These are phyloP conservation scores for Hydrozoanthus tunicans DNA, from an alignment of 64 coral and sea anemone genomes.

Conservation along the genomic window DNA sequence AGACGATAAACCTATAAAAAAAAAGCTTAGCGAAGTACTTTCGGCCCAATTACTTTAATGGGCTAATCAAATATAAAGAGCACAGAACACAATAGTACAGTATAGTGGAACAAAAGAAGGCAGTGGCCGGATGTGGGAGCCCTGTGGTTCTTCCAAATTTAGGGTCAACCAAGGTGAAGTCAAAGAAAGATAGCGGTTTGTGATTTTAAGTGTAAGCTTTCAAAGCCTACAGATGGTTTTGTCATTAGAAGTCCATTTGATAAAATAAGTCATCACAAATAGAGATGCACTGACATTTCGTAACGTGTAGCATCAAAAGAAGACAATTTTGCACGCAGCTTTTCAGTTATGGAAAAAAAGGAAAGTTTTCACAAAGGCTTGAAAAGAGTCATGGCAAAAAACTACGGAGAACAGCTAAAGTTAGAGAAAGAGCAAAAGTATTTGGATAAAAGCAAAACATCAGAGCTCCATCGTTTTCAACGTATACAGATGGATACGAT, in stretches of 20 bases:
- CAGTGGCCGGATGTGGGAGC: constrained; percentile 28
- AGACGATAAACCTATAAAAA: no score
- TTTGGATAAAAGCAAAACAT: constrained; percentile 53
- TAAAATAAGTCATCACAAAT: neutral
- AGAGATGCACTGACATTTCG: neutral
- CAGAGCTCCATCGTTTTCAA: constrained; percentile 16
- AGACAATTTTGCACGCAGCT: neutral
- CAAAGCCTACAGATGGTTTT: constrained; percentile 43
- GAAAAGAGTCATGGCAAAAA: constrained; percentile 27
- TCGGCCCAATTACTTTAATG: no score
- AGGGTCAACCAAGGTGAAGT: constrained; percentile 7
- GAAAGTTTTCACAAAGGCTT: constrained; percentile 30
- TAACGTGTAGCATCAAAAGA: neutral
- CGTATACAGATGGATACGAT: constrained; percentile 56
- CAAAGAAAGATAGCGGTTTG: neutral
- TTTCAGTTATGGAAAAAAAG: constrained; percentile 32
- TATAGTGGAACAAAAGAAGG: neutral
- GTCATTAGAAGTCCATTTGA: constrained; percentile 47
- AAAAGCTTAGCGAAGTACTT: no score
- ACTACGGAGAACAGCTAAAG: constrained; percentile 33
- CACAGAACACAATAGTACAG: no score
- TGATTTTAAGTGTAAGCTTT: constrained; percentile 21
- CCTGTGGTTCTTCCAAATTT: constrained; percentile 8
- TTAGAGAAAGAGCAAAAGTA: constrained; percentile 38
- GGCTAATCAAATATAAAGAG: no score